These are phyloP conservation scores for Setophaga kirtlandii DNA, from an alignment of 2,113 vertebrate genomes.

Conservation along the genomic window DNA sequence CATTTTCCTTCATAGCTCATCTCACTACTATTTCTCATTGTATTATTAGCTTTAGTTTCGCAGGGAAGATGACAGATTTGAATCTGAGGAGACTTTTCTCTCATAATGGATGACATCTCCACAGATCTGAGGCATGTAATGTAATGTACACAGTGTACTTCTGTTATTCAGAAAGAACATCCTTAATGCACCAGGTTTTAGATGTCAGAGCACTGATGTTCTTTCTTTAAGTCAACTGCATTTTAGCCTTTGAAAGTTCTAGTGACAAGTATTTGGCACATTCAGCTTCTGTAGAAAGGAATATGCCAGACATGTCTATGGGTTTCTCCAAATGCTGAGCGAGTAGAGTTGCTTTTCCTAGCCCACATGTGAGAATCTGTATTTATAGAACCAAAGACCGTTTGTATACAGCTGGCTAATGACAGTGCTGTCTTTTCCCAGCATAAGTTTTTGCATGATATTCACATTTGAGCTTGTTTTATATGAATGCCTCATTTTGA, in stretches of 20 bases:
- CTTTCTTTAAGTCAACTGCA: not conserved
- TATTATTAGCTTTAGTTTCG: not conserved
- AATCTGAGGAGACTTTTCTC: not conserved
- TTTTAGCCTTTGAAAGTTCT: not conserved
- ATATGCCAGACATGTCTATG: not conserved
- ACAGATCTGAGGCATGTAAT: not conserved
- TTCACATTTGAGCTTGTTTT: not conserved
- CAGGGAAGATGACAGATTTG: not conserved
- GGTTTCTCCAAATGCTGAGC: slow-evolving; percentile 20
- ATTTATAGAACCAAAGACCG: slow-evolving; percentile 23
- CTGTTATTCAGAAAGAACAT: not conserved
- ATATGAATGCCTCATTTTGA: not conserved
- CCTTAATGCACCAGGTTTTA: not conserved
- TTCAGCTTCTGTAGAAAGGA: not conserved
- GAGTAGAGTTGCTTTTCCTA: not conserved
- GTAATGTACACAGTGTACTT: not conserved
- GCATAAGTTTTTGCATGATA: not conserved
- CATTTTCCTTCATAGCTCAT: not conserved
- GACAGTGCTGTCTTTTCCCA: slow-evolving; percentile 2
- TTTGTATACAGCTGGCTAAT: slow-evolving; percentile 48
- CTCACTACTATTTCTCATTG: not conserved
- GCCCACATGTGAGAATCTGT: not conserved
- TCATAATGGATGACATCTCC: not conserved
- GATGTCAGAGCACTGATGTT: not conserved
- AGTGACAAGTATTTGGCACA: not conserved